Conservation (phyloP, 2,888 invertebrate genomes). For the Catocala nupta region DNA sequence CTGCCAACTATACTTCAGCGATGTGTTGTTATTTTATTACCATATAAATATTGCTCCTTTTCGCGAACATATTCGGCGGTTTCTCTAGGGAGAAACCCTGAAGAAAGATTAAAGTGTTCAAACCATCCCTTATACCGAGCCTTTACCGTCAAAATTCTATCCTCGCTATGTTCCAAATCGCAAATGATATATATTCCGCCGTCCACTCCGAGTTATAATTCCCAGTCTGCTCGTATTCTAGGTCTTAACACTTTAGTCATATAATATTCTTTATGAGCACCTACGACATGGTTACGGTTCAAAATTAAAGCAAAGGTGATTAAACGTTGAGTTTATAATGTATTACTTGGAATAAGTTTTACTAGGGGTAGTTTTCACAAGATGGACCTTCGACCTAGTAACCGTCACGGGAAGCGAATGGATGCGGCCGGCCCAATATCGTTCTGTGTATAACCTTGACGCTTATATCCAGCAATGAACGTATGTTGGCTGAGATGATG, state of each 20-base stretch:
- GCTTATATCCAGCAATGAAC: too few species aligned
- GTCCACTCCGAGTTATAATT: slow-evolving; percentile 46
- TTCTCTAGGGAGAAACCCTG: slow-evolving; percentile 3
- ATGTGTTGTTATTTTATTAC: not conserved
- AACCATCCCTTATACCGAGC: slow-evolving; percentile 2
- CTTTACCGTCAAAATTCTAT: slow-evolving; percentile 21
- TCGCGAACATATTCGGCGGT: not conserved
- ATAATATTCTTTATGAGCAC: slow-evolving; percentile 39
- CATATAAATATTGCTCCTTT: not conserved
- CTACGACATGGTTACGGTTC: slow-evolving; percentile 13
- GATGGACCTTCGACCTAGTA: too few species aligned
- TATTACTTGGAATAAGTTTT: too few species aligned
- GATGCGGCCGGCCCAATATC: too few species aligned
- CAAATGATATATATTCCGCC: slow-evolving; percentile 36
- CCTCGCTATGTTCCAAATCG: slow-evolving; percentile 31
- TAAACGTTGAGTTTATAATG: too few species aligned
- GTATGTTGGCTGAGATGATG: too few species aligned
- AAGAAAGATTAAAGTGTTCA: slow-evolving; percentile 16
- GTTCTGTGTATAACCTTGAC: too few species aligned
- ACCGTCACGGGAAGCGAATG: too few species aligned
- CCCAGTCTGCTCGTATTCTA: slow-evolving; percentile 45
- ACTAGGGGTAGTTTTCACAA: too few species aligned
- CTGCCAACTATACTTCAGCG: too few species aligned
- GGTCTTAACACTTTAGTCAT: slow-evolving; percentile 38
- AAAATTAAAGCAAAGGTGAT: slow-evolving; percentile 15